Base-by-base conservation (phyloP, 2,888 invertebrate genomes). In the Colletes collaris region DNA sequence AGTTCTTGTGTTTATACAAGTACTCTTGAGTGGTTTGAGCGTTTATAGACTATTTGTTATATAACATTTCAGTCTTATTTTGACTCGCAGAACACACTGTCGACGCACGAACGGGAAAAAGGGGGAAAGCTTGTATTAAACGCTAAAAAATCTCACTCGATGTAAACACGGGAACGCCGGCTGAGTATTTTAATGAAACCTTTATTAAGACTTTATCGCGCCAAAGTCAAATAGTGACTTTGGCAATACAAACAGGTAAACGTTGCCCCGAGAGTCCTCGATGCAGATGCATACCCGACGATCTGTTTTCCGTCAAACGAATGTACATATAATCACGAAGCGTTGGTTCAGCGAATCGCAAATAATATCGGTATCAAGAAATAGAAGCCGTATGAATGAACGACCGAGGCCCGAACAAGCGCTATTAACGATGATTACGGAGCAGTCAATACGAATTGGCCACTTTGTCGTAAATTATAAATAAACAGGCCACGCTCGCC, bases 201-300 rank as follows among this genome's bases (percentile, higher is more conserved):
- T 91, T 91, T 91, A 91, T 91, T 91, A 90, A 82, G 88, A 88
- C 81, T 89, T 89, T 88, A 88, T 88, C 82, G 74, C 79, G 86
- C 87, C 89, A 87, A 87, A 89, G 90, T 87, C 90, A 89, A 91
- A 91, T 90, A 90, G 88, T 88, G 88, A 89, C 89, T 86, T 86
- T 87, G 88, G 88, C 84, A 88, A 89, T 91, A 90, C 88, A 90
- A 91, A 91, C 86, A 89, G 89, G 89, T 89, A 89, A 90, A 88
- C 87, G 86, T 88, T 86, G 86, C 53, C 83, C 87, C 82, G 83
- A 78, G 79, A 76, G 74, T 78, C 72, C 83, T 84, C 84, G 80
- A 83, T 85, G 81, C 82, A 75, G 80, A 64, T 81, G 77, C 81
- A 71, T 79, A 62, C 60, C 62, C 63, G 77, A 78, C 74, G 65